A percentile compares a stretch with the other conserved stretches of the same genome.
Conservation (phyloP, 2,888 invertebrate genomes). For the Galerucella calmariensis region DNA sequence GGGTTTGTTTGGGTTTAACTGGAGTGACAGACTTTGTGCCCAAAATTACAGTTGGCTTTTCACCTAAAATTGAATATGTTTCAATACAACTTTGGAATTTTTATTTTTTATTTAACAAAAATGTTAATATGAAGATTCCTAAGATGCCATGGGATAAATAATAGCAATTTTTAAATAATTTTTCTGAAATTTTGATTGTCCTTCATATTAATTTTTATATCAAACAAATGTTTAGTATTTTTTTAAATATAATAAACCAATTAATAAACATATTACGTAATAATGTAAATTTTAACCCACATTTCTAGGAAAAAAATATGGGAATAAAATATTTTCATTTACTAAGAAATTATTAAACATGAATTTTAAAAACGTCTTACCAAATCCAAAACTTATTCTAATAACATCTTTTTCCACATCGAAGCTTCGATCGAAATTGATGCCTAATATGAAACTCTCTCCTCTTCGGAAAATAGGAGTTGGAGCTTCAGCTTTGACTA, state of each 20-base stretch:
- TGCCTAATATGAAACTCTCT: constrained; percentile 76
- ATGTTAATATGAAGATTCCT: too few species aligned
- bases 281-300: constrained; percentile 2
- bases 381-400: constrained; percentile 75
- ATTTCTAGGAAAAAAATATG: neutral
- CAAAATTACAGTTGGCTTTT: constrained; percentile 67
- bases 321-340: too few species aligned
- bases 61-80: constrained; percentile 55
- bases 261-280: neutral
- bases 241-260: neutral
- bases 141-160: too few species aligned
- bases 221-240: neutral
- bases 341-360: too few species aligned
- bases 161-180: too few species aligned
- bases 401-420: constrained; percentile 73
- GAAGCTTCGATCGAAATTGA: constrained; percentile 73
- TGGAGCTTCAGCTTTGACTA: constrained; percentile 70
- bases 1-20: constrained; percentile 56
- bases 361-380: constrained; percentile 60
- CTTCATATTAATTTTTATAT: neutral
- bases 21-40: constrained; percentile 68
- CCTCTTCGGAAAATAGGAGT: constrained; percentile 79
- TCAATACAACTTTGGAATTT: neutral
- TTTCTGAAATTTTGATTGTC: too few species aligned
- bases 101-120: too few species aligned